These are phyloP conservation scores for Stomatorhinus walkeri DNA, from an alignment of 2,797 vertebrate species.

Conservation along the genomic window DNA sequence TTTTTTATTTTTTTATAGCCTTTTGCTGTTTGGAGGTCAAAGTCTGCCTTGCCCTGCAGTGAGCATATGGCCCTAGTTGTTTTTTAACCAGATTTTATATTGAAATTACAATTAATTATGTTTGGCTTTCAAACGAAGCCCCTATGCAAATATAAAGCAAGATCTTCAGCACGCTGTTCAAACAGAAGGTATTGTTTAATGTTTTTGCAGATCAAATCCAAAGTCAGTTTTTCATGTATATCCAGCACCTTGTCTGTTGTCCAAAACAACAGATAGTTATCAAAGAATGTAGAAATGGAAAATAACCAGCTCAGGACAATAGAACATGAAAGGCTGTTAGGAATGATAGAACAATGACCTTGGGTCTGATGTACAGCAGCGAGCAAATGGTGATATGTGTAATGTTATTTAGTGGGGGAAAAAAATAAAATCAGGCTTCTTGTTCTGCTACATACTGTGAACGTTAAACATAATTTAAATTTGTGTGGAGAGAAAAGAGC, in stretches of 20 bases:
- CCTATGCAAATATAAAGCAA: not conserved
- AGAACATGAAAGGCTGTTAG: not conserved
- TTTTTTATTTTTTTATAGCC: not conserved
- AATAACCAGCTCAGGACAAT: not conserved
- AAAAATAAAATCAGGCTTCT: not conserved
- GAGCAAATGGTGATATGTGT: not conserved
- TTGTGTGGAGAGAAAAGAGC: not conserved
- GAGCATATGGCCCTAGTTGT: not conserved
- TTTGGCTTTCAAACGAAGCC: not conserved
- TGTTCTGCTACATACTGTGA: not conserved
- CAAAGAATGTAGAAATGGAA: not conserved
- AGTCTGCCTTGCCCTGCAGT: not conserved
- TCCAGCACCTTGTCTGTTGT: not conserved
- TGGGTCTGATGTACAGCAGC: not conserved
- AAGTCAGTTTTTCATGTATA: not conserved
- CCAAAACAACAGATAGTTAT: not conserved
- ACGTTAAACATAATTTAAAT: not conserved
- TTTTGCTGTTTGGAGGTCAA: not conserved
- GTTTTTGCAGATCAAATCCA: not conserved
- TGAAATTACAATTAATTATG: not conserved
- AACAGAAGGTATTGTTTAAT: not conserved
- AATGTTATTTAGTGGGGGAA: not conserved
- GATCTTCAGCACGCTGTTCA: not conserved
- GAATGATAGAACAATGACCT: not conserved
- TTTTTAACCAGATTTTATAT: not conserved